Percentiles rank a stretch among this genome's conserved stretches.
phyloP scores from a whole-genome alignment of 2,113 vertebrate species.

The Galemys pyrenaicus region DNA sequence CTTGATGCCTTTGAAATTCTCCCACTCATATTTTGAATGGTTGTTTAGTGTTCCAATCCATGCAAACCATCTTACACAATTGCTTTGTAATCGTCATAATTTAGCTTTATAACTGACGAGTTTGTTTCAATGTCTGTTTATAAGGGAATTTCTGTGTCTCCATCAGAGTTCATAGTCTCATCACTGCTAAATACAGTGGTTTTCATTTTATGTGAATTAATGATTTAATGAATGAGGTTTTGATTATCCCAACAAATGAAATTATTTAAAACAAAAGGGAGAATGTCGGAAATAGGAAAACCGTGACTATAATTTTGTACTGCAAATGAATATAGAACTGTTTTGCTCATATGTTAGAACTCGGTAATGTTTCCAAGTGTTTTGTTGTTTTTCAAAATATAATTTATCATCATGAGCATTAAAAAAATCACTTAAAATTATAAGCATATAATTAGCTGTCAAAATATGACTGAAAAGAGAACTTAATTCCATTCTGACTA shows the following conservation, averaged over 20 bases:
- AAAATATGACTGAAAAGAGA: conserved; percentile 55
- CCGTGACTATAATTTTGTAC: background rate
- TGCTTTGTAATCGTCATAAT: conserved; percentile 64
- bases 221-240: conserved; percentile 31
- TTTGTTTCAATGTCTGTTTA: background rate
- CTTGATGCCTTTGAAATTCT: conserved; percentile 40
- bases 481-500: conserved; percentile 50
- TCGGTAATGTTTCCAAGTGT: conserved; percentile 31
- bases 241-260: background rate
- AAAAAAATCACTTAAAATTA: conserved; percentile 31
- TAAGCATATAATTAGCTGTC: conserved; percentile 34
- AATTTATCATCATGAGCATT: conserved; percentile 21
- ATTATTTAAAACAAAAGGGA: background rate
- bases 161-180: background rate
- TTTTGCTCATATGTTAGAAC: conserved; percentile 22
- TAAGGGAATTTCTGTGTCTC: background rate
- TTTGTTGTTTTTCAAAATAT: conserved; percentile 49
- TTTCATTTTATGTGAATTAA: background rate
- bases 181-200: conserved; percentile 9
- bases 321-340: conserved; percentile 17
- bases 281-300: conserved; percentile 40
- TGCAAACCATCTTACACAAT: conserved; percentile 47
- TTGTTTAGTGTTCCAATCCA: conserved; percentile 55
- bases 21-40: conserved; percentile 49
- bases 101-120: conserved; percentile 53